Evolutionary conservation across 2,888 invertebrate species (phyloP).

Genomic region (Drosophila imparisetae): DNA sequence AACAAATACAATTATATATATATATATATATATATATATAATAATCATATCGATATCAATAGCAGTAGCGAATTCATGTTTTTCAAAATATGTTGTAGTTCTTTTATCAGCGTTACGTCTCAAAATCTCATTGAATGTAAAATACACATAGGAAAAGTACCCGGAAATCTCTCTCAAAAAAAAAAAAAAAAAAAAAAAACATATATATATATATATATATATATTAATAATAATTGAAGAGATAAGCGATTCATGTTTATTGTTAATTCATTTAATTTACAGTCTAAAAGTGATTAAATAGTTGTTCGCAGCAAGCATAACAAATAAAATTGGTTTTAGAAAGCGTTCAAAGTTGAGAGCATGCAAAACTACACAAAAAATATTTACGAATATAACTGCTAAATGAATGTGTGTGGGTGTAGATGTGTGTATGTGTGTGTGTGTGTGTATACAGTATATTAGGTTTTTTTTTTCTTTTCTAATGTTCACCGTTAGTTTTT

Average conservation of each 20-base stretch:
- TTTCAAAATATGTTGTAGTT: conserved; percentile 84
- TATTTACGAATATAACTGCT: conserved; percentile 25
- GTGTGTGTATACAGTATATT: not conserved
- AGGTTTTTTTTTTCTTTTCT: not conserved
- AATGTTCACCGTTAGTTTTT: conserved; percentile 2
- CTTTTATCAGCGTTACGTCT: conserved; percentile 56
- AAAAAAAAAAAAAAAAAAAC: conserved; percentile 7
- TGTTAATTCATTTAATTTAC: conserved; percentile 19
- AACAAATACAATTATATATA: conserved; percentile 36
- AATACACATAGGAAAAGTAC: conserved; percentile 25
- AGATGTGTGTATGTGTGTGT: not conserved
- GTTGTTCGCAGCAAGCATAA: conserved; percentile 34
- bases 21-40: conserved; percentile 38
- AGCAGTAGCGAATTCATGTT: conserved; percentile 73
- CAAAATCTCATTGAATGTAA: conserved; percentile 27
- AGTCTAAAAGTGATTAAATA: conserved; percentile 11
- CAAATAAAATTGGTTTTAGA: conserved; percentile 18
- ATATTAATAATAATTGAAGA: not conserved
- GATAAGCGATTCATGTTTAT: not conserved
- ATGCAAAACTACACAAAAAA: conserved; percentile 46
- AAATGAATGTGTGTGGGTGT: conserved; percentile 11
- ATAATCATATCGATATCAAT: conserved; percentile 48
- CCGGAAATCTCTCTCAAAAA: conserved; percentile 24
- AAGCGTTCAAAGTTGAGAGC: conserved; percentile 34
- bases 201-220: no score